phyloP scores from a whole-genome alignment of 1,140 invertebrate genomes.

The Zaprionus ghesquierei region DNA sequence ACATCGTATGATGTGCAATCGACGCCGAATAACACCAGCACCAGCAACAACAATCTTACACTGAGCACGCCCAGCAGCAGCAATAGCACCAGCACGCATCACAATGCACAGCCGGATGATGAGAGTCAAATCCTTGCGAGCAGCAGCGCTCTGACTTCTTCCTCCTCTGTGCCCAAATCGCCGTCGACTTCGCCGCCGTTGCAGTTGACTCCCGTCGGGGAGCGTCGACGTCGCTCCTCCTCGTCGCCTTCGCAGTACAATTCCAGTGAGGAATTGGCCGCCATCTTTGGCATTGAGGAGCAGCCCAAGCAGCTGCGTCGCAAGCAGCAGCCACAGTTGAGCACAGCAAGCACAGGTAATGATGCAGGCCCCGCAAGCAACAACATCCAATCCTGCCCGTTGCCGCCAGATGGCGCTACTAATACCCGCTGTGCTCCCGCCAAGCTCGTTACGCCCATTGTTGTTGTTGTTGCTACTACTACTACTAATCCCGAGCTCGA shows the following conservation, averaged over 20 bases:
- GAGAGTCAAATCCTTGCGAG: neutral
- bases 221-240: constrained; percentile 41
- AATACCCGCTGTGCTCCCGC: constrained; percentile 37
- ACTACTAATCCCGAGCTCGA: constrained; percentile 54
- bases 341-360: constrained; percentile 65
- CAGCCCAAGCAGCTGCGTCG: constrained; percentile 38
- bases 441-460: neutral
- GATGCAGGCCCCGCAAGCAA: constrained; percentile 43
- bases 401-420: constrained; percentile 38
- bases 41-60: constrained; percentile 23
- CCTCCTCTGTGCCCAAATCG: constrained; percentile 16
- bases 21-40: constrained; percentile 66
- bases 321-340: constrained; percentile 17
- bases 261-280: constrained; percentile 85
- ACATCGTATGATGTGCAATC: constrained; percentile 79
- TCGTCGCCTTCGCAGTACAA: constrained; percentile 84
- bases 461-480: neutral
- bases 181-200: constrained; percentile 64
- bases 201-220: constrained; percentile 62
- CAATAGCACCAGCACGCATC: constrained; percentile 40
- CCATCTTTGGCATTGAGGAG: constrained; percentile 84
- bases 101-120: constrained; percentile 40
- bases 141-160: no score
- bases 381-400: constrained; percentile 15
- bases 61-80: neutral